These are phyloP conservation scores for Bucco capensis DNA, from an alignment of 2,113 vertebrate genomes.

Conservation along the genomic window DNA sequence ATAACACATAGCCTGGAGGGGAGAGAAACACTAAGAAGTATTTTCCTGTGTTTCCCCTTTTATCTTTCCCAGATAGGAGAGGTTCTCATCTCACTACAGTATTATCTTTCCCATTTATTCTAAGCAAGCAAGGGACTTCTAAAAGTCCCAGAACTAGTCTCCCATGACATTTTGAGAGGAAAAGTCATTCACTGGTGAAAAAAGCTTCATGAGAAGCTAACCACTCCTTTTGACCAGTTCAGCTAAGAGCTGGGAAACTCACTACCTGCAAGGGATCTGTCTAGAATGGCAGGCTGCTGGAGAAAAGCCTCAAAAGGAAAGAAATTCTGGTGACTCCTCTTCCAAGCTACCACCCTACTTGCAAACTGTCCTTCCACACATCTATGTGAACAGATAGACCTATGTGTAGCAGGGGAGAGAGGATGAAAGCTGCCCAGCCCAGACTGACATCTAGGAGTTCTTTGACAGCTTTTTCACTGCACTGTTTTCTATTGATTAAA, in stretches of 20 bases:
- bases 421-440: slow-evolving; percentile 2
- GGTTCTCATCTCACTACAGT: not conserved
- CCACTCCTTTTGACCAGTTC: not conserved
- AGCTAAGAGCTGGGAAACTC: not conserved
- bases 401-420: not conserved
- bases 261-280: not conserved
- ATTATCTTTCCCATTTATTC: not conserved
- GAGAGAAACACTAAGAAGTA: not conserved
- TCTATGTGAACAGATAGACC: not conserved
- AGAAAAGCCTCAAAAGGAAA: not conserved
- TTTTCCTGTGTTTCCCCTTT: not conserved
- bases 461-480: slow-evolving; percentile 1
- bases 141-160: not conserved
- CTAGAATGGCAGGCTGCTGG: not conserved
- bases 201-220: not conserved
- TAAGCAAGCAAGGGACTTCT: not conserved
- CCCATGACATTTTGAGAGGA: not conserved
- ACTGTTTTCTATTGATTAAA: slow-evolving; percentile 66
- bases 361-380: not conserved
- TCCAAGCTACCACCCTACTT: not conserved
- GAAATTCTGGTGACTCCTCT: not conserved
- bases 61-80: not conserved
- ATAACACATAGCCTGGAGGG: not conserved
- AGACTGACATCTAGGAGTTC: not conserved
- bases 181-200: not conserved